Evolutionary conservation across 2,888 invertebrate genomes (phyloP), one percentile per base, ranked within the genome.

Genomic region (Brenthis daphne): DNA sequence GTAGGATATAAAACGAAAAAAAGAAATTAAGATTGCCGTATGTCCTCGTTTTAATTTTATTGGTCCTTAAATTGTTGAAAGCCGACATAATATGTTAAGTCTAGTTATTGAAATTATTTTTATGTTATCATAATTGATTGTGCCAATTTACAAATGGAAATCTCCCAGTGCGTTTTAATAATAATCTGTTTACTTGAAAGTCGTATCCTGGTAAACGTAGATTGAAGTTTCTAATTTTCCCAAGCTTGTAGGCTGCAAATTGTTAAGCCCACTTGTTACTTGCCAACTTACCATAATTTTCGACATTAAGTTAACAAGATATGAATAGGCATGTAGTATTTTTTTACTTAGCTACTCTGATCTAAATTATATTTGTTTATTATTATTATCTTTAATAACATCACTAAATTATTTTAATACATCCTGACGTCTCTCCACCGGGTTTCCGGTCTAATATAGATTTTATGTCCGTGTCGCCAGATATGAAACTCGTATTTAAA

Each of bases 151-250:
- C 81, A 75, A 85, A 85, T 86, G 82, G 84, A 88, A 87, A 88
- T 85, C 82, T 84, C 84, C 85, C 83, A 84, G 80, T 76, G 82
- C 79, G 43, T 68, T 68, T 63, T 70, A 71, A 64, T 73, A 83
- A 82, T 86, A 83, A 86, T 83, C 81, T 79, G 80, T 80, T 81
- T 75, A 82, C 84, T 60, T 85, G 85, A 86, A 86, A 86, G 84
- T 81, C 73, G 77, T 84, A 84, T 85, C 84, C 85, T 82, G 82
- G 77, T 79, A 75, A 75, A 74, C 76, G 76, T 75, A 73, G 72
- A 65, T 73, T 57, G 71, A 71, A 78, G 80, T 89, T 88, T 88
- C 88, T 87, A 85, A 84, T 84, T 90, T 88, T 79, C 80, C 79
- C 76, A 71, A 76, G 75, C 72, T 67, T 65, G 69, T 65, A 64